A percentile compares a stretch with the other conserved stretches of the same genome.
Evolutionary conservation across 2,888 invertebrate species (phyloP).

Genomic region (Lepidochrysops patricia): DNA sequence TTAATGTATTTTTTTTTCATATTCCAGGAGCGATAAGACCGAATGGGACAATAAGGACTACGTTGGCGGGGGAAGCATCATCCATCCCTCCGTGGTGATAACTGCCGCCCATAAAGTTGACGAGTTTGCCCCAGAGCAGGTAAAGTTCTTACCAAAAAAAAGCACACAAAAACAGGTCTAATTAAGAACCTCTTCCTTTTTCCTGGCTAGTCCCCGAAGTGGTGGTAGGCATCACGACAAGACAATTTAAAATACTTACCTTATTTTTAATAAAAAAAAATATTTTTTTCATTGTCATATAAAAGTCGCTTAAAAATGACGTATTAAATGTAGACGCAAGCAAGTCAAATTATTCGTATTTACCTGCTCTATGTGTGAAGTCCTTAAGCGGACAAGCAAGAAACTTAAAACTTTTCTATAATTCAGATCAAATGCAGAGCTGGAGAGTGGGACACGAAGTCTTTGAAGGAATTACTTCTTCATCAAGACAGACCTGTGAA

Average conservation of each 20-base stretch:
- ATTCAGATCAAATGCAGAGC: constrained; percentile 46
- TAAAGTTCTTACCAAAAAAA: not conserved
- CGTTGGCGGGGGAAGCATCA: constrained; percentile 25
- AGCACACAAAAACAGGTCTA: too few species aligned
- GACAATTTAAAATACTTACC: too few species aligned
- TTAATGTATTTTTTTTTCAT: not conserved
- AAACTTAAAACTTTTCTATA: too few species aligned
- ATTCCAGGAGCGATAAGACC: not conserved
- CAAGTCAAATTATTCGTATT: too few species aligned
- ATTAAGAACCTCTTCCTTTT: too few species aligned
- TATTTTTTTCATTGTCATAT: too few species aligned
- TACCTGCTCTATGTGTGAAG: too few species aligned
- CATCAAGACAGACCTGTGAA: constrained; percentile 77
- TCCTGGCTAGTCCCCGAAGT: not conserved
- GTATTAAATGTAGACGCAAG: too few species aligned
- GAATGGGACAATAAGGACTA: constrained; percentile 14
- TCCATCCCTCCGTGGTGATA: constrained; percentile 26
- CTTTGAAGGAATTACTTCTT: constrained; percentile 72
- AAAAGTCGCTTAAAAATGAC: too few species aligned
- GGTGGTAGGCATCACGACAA: too few species aligned
- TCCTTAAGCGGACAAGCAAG: too few species aligned
- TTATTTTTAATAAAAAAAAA: too few species aligned
- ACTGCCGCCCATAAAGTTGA: constrained; percentile 25
- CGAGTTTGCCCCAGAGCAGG: constrained; percentile 8
- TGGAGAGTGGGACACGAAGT: constrained; percentile 83